Percentiles rank a stretch among this genome's conserved stretches.
Evolutionary conservation across 53 echinoderm and acorn worm species (phyloP).

Genomic region (Holothuria leucospilota): DNA sequence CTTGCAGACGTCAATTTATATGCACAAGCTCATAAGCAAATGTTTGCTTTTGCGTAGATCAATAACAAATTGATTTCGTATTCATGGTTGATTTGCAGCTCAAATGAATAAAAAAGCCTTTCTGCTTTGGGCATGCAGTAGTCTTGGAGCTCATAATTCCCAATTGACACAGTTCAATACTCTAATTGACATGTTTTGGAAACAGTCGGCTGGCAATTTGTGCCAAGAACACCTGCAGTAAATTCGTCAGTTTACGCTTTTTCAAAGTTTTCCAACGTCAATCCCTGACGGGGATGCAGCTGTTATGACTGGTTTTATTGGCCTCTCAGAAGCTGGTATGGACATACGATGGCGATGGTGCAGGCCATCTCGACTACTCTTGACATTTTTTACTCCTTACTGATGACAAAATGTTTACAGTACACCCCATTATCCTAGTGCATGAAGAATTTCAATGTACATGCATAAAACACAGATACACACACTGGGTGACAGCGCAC

Average conservation of each 20-base stretch:
- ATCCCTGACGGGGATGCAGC: conserved; percentile 9
- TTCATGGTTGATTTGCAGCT: conserved; percentile 9
- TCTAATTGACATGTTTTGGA: conserved; percentile 26
- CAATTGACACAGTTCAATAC: conserved; percentile 24
- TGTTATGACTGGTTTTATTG: conserved; percentile 21
- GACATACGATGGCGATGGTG: too few species aligned
- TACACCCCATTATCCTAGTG: too few species aligned
- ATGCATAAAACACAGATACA: too few species aligned
- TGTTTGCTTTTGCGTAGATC: conserved; percentile 5
- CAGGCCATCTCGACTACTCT: too few species aligned
- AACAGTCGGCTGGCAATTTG: background rate
- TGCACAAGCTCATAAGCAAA: background rate
- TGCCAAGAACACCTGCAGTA: conserved; percentile 18
- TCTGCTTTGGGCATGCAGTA: background rate
- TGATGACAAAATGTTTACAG: too few species aligned
- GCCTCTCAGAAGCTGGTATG: background rate
- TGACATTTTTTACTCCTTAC: too few species aligned
- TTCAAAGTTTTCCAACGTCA: background rate
- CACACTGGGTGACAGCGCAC: too few species aligned
- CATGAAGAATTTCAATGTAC: too few species aligned
- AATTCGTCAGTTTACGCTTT: background rate
- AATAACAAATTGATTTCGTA: conserved; percentile 9
- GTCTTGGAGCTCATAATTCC: conserved; percentile 13
- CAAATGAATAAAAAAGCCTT: background rate
- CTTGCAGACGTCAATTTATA: too few species aligned